phyloP scores from a whole-genome alignment of 37 sponge, comb jelly and placozoan species.

The Lycopodina hypogea region DNA sequence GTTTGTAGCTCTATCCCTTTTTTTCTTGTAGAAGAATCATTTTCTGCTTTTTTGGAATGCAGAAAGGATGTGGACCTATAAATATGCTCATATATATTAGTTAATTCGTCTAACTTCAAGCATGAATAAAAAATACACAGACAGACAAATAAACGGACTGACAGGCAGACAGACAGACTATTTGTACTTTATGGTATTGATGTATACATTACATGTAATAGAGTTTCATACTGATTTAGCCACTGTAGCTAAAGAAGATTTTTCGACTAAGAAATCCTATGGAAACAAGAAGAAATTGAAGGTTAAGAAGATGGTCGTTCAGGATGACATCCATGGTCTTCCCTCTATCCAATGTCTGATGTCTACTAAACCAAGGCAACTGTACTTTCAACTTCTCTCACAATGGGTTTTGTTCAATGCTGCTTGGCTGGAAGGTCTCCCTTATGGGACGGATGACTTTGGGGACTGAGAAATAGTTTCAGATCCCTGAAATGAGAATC shows the following conservation, averaged over 20 bases:
- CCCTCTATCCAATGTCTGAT: background rate
- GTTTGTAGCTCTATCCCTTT: no score
- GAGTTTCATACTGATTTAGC: no score
- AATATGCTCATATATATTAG: no score
- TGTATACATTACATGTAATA: no score
- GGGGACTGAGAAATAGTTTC: background rate
- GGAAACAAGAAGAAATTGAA: slow-evolving; percentile 10
- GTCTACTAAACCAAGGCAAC: background rate
- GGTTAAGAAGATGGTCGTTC: background rate
- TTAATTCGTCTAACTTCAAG: no score
- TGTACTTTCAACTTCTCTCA: background rate
- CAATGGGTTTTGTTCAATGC: background rate
- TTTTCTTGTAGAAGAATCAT: no score
- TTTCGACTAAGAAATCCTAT: background rate
- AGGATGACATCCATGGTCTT: background rate
- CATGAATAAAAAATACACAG: no score
- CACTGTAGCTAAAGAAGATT: background rate
- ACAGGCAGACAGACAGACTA: no score
- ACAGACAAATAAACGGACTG: no score
- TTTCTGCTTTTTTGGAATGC: no score
- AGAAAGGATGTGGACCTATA: no score
- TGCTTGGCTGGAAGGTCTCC: background rate
- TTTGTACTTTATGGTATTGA: no score
- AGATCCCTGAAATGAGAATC: background rate
- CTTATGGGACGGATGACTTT: background rate